Conservation (phyloP, 2,888 invertebrate species). For the Mimachlamys varia region DNA sequence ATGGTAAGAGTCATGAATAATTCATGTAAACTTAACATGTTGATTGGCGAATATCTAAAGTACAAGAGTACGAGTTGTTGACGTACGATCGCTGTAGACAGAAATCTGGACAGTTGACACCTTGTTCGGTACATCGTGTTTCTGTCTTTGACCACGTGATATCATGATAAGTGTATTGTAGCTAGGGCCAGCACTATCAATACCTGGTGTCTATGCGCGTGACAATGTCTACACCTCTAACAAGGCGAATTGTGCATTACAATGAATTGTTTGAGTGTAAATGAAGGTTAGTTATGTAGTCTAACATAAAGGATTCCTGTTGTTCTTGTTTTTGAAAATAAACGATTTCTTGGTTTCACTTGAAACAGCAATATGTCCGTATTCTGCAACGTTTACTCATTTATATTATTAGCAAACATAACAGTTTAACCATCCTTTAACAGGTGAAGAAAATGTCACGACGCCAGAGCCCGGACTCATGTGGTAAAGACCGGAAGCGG, state of each 20-base stretch:
- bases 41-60: not conserved
- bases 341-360: not conserved
- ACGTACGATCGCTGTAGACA: not conserved
- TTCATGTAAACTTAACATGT: not conserved
- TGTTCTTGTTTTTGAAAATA: not conserved
- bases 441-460: constrained; percentile 53
- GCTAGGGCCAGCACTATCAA: not conserved
- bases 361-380: not conserved
- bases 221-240: not conserved
- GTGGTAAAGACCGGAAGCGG: constrained; percentile 49
- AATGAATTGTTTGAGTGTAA: not conserved
- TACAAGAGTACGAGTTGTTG: not conserved
- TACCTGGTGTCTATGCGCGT: not conserved
- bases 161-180: not conserved
- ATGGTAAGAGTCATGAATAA: constrained; percentile 12
- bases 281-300: not conserved
- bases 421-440: not conserved
- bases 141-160: not conserved
- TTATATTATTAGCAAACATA: not conserved
- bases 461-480: constrained; percentile 45
- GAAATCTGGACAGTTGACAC: constrained; percentile 31
- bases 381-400: not conserved
- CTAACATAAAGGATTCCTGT: not conserved
- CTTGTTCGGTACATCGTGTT: not conserved
- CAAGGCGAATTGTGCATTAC: not conserved